Evolutionary conservation across 2,888 invertebrate genomes (phyloP).

Genomic region (Perithous albicinctus): DNA sequence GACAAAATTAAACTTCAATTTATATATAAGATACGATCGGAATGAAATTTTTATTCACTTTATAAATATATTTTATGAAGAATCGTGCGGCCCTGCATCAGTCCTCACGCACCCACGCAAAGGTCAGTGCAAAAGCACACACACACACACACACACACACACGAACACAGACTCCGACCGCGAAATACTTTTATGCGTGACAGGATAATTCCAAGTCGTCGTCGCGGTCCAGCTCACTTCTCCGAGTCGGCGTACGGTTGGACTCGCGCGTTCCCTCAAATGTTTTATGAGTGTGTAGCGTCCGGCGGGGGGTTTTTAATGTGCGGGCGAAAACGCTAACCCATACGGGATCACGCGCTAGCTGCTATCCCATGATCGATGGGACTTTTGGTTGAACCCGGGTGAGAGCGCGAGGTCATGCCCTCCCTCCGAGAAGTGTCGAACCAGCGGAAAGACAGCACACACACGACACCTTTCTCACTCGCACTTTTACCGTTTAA

Average conservation of each 20-base stretch:
- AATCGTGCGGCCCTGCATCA: slow-evolving; percentile 40
- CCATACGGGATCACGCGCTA: slow-evolving; percentile 46
- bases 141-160: slow-evolving; percentile 5
- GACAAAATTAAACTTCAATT: too few relatives aligned
- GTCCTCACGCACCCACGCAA: slow-evolving; percentile 41
- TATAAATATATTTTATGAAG: neutral
- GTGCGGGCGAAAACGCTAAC: slow-evolving; percentile 29
- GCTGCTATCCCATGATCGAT: slow-evolving; percentile 78
- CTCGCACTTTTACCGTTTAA: slow-evolving; percentile 33
- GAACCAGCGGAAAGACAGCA: slow-evolving; percentile 21
- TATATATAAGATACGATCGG: neutral
- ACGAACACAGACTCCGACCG: slow-evolving; percentile 21
- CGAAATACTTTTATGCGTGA: slow-evolving; percentile 70
- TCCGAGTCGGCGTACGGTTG: slow-evolving; percentile 11
- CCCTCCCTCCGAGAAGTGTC: slow-evolving; percentile 50
- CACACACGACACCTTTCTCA: neutral
- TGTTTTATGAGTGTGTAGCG: slow-evolving; percentile 73
- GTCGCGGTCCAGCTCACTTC: slow-evolving; percentile 70
- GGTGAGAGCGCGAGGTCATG: slow-evolving; percentile 68
- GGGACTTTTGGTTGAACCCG: slow-evolving; percentile 78
- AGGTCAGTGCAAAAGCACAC: slow-evolving; percentile 44
- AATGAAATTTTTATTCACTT: neutral
- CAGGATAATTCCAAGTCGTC: slow-evolving; percentile 78
- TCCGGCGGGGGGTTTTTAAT: slow-evolving; percentile 69
- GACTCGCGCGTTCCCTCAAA: slow-evolving; percentile 66